These are phyloP conservation scores for Carduelis carduelis DNA, from an alignment of 2,797 vertebrate genomes.

Conservation along the genomic window DNA sequence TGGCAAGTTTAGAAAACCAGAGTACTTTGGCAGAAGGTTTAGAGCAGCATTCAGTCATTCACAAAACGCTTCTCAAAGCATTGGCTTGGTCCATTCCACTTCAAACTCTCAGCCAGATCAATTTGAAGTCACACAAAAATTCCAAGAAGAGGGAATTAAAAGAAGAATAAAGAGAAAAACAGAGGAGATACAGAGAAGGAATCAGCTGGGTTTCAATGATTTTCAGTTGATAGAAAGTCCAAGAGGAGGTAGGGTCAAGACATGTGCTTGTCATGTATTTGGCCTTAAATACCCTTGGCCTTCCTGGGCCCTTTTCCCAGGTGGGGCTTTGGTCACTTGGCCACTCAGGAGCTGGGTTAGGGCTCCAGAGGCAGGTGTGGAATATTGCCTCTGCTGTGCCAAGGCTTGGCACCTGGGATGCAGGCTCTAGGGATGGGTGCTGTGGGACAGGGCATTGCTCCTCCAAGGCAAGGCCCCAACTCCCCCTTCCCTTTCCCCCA, in stretches of 20 bases:
- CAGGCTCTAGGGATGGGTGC: neutral
- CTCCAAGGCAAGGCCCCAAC: neutral
- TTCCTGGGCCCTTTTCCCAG: neutral
- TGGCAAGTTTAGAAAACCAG: neutral
- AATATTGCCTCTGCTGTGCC: neutral
- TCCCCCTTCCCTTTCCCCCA: neutral
- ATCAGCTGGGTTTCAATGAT: neutral
- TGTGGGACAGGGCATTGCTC: neutral
- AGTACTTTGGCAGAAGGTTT: neutral
- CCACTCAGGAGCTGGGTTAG: neutral
- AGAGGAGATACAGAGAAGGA: neutral
- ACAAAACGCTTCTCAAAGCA: neutral
- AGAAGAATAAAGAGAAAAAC: neutral
- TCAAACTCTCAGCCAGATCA: accelerated
- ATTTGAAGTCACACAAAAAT: neutral
- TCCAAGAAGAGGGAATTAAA: neutral
- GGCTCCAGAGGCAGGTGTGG: too few relatives aligned
- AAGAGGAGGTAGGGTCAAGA: neutral
- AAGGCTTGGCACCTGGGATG: neutral
- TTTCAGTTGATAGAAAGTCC: neutral
- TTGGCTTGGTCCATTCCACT: neutral
- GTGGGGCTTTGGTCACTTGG: neutral
- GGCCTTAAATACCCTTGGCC: neutral
- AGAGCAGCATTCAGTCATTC: neutral
- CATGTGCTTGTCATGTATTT: accelerated